Evolutionary conservation across 2,113 vertebrate species (phyloP).

Genomic region (Dissostichus mawsoni): DNA sequence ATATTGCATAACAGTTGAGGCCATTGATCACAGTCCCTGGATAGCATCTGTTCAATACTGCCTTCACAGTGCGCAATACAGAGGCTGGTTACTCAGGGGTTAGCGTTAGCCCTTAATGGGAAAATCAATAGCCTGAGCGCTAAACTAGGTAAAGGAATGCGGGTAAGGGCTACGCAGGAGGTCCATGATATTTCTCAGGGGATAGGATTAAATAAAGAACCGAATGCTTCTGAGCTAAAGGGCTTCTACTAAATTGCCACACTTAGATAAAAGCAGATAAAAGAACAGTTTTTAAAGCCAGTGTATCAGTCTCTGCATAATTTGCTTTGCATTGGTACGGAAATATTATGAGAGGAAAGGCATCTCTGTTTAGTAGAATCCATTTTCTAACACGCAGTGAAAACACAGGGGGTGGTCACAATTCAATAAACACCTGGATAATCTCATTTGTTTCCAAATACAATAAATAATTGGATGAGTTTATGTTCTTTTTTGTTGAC

Average conservation of each 20-base stretch:
- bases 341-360: constrained; percentile 25
- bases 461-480: not conserved
- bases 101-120: constrained; percentile 82
- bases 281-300: constrained; percentile 61
- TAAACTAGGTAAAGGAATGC: constrained; percentile 84
- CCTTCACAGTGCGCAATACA: constrained; percentile 74
- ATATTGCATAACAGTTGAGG: constrained; percentile 76
- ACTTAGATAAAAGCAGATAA: constrained; percentile 72
- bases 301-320: constrained; percentile 47
- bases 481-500: not conserved
- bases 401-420: constrained; percentile 17
- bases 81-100: constrained; percentile 79
- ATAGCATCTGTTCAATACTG: constrained; percentile 79
- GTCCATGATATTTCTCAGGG: constrained; percentile 81
- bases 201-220: constrained; percentile 82
- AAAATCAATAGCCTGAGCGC: constrained; percentile 82
- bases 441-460: constrained; percentile 13
- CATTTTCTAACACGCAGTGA: constrained; percentile 24
- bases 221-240: constrained; percentile 77
- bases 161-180: constrained; percentile 78
- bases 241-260: constrained; percentile 79
- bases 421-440: constrained; percentile 4
- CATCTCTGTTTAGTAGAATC: constrained; percentile 27
- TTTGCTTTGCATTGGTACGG: constrained; percentile 33
- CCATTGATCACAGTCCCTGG: constrained; percentile 79